Evolutionary conservation across 2,113 vertebrate genomes (phyloP).

Genomic region (Gila orcuttii): DNA sequence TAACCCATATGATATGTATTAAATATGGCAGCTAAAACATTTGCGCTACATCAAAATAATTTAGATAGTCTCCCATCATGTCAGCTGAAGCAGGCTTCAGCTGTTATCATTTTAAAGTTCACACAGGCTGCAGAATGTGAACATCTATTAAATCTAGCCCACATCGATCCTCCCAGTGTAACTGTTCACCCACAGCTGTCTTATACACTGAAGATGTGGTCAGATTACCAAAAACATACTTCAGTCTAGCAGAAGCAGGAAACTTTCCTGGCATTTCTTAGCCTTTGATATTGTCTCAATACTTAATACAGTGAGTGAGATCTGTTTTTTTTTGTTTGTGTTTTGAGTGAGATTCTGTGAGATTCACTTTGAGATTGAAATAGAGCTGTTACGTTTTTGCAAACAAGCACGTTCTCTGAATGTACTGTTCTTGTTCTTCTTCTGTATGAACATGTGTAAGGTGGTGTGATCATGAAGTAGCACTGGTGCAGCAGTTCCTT

Average conservation of each 20-base stretch:
- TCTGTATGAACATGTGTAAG: neutral
- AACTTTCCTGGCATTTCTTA: neutral
- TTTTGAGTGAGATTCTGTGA: neutral
- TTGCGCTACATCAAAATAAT: neutral
- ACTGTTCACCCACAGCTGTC: slow-evolving; percentile 6
- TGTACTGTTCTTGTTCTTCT: neutral
- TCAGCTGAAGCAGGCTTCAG: neutral
- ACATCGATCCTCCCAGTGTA: neutral
- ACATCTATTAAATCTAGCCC: slow-evolving; percentile 10
- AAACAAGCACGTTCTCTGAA: neutral
- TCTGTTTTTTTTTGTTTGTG: neutral
- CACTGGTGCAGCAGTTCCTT: neutral
- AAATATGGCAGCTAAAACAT: neutral
- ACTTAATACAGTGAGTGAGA: neutral
- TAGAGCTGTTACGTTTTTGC: neutral
- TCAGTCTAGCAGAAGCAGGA: neutral
- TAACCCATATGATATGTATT: neutral
- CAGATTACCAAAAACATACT: slow-evolving; percentile 3
- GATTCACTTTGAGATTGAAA: slow-evolving; percentile 9
- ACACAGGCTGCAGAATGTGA: neutral
- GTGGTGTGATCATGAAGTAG: slow-evolving; percentile 4
- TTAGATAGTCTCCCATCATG: neutral
- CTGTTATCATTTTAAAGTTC: neutral
- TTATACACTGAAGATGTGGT: slow-evolving; percentile 17
- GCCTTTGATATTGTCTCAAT: neutral